Conservation (phyloP, 1,140 invertebrate species). For the Vanessa atalanta region DNA sequence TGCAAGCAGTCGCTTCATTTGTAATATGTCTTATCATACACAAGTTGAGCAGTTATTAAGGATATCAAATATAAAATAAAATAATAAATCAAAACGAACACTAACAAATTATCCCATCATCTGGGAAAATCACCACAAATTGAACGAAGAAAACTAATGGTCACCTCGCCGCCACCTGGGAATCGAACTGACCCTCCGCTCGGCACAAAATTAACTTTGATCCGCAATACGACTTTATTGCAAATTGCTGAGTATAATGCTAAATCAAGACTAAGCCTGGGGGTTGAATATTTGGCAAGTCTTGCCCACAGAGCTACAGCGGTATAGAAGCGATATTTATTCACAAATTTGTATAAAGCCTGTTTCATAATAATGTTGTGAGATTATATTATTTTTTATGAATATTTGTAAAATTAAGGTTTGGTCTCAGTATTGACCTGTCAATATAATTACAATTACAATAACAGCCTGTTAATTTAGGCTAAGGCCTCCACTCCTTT, state of each 20-base stretch:
- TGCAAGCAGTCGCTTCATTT: no score
- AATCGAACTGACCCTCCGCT: constrained; percentile 31
- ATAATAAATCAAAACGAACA: constrained; percentile 8
- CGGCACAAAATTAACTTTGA: constrained; percentile 53
- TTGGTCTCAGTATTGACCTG: no score
- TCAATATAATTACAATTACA: no score
- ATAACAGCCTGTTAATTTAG: no score
- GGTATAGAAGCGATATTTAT: background rate
- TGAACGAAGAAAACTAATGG: constrained; percentile 33
- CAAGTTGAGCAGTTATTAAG: background rate
- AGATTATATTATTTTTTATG: no score
- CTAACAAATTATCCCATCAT: constrained; percentile 30
- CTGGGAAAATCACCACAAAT: constrained; percentile 6
- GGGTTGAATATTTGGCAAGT: constrained; percentile 7
- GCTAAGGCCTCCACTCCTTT: no score
- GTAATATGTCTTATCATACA: no score
- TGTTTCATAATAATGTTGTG: background rate
- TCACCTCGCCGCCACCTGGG: constrained; percentile 25
- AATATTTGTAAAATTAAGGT: no score
- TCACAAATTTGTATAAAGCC: background rate
- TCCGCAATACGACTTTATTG: constrained; percentile 51
- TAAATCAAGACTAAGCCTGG: constrained; percentile 55
- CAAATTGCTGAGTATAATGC: constrained; percentile 62
- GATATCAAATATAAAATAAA: background rate
- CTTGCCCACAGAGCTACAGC: background rate